These are phyloP conservation scores for Heteronetta atricapilla DNA, from an alignment of 2,113 vertebrate genomes.

Conservation along the genomic window DNA sequence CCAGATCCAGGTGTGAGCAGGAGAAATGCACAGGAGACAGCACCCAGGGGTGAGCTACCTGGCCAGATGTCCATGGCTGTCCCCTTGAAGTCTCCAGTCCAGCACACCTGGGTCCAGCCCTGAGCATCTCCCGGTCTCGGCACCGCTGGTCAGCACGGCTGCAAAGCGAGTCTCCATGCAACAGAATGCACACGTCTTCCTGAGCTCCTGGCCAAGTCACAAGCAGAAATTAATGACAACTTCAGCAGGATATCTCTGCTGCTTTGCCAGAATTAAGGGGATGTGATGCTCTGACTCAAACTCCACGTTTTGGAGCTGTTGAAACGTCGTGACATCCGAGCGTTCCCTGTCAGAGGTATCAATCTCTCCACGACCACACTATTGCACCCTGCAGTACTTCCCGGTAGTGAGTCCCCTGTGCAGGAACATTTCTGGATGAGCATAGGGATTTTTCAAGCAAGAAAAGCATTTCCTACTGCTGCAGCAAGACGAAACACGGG, in stretches of 20 bases:
- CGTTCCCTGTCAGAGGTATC: neutral
- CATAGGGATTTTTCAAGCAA: neutral
- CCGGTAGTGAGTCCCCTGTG: fast-evolving
- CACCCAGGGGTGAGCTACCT: fast-evolving
- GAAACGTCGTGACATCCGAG: neutral
- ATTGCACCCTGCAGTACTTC: neutral
- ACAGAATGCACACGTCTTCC: neutral
- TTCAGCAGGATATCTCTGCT: neutral
- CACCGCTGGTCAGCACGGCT: neutral
- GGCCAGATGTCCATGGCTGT: fast-evolving
- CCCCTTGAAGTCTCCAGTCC: neutral
- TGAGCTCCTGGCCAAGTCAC: neutral
- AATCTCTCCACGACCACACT: fast-evolving
- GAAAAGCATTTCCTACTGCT: neutral
- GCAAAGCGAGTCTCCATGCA: neutral
- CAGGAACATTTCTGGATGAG: neutral
- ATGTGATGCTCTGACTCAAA: neutral
- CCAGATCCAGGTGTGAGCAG: neutral
- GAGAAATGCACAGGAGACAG: neutral
- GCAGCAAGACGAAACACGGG: neutral
- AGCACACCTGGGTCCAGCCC: neutral
- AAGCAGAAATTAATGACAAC: neutral
- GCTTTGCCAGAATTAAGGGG: neutral
- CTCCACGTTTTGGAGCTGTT: neutral
- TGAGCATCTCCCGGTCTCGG: neutral